Base-by-base conservation (phyloP, 2,888 invertebrate genomes). In the Latheticus oryzae region DNA sequence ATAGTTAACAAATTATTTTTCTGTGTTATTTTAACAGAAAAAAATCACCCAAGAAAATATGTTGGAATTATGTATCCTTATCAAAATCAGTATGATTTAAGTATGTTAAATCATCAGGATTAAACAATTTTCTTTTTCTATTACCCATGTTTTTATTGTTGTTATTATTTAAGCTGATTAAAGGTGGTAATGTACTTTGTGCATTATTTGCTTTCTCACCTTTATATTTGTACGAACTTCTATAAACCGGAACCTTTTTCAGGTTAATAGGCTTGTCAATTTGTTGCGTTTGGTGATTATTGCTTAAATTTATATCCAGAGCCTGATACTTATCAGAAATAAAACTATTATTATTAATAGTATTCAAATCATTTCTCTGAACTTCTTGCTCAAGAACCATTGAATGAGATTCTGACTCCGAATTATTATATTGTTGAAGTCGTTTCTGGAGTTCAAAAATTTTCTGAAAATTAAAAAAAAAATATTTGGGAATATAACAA, bases 101-200 rank as follows among this genome's bases (percentile, higher is more conserved):
- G 26, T 51, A 40, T 7, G 28, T 16, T n/a, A 38, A 13, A 13
- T 51, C 51, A 5, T 38, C 30, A 11, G 51, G 51, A 28, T 51
- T 26, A 15, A 17, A 51, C 37, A 51, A 16, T 13, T 40, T 51
- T 7, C 51, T 7, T 8, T 38, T 51, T 17, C 32, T 24, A 24
- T 28, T 28, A 9, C 2, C 9, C 21, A 3, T 5, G 21, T 19
- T 38, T 17, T 5, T 8, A n/a, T 7, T n/a, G n/a, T n/a, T n/a
- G n/a, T n/a, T n/a, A 35, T 4, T 16, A 9, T 19, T 35, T 5
- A 35, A 16, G 1, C 19, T 15, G 0, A 17, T 35, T 8, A 17
- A 5, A 1, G 35, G 17, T 8, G 35, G 35, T 3, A 26, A 3
- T 11, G 28, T 1, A 21, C 13, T 23, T 12, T 38, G 21, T 3